These are phyloP conservation scores for Rhincodon typus DNA, from an alignment of 2,797 vertebrate genomes.

Conservation along the genomic window DNA sequence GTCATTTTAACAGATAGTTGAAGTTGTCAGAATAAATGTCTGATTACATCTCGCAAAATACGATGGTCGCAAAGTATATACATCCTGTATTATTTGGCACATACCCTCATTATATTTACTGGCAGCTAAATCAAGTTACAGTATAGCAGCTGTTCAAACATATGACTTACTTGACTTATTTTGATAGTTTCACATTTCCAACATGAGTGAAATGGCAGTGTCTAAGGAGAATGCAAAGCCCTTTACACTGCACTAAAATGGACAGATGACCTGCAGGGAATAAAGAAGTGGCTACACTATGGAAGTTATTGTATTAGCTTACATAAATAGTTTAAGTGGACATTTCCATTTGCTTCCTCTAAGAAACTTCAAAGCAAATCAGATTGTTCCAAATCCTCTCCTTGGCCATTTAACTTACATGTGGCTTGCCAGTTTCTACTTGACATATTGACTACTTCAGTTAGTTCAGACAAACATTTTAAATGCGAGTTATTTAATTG, in stretches of 20 bases:
- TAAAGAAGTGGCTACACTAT: conserved; percentile 33
- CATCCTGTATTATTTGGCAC: conserved; percentile 34
- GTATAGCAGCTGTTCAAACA: conserved; percentile 43
- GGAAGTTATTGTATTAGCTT: conserved; percentile 34
- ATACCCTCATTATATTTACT: conserved; percentile 38
- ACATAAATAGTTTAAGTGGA: conserved; percentile 71
- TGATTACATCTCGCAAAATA: neutral
- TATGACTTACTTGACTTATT: conserved; percentile 41
- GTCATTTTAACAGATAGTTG: neutral
- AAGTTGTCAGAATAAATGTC: conserved; percentile 5
- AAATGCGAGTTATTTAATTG: conserved; percentile 23
- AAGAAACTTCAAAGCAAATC: conserved; percentile 87
- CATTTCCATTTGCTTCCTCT: conserved; percentile 93
- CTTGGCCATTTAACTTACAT: conserved; percentile 60
- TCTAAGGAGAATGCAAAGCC: conserved; percentile 38
- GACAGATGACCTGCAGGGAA: conserved; percentile 34
- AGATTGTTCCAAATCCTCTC: conserved; percentile 66
- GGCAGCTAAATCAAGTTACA: conserved; percentile 38
- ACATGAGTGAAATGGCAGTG: conserved; percentile 40
- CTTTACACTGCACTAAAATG: conserved; percentile 35
- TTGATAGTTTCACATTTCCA: conserved; percentile 41
- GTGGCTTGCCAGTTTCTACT: conserved; percentile 58
- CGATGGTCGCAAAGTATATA: neutral
- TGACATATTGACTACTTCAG: conserved; percentile 67
- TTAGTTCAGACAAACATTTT: conserved; percentile 65